Evolutionary conservation across 2,888 invertebrate species (phyloP), one percentile per base, ranked within the genome.

Genomic region (Maniola hyperantus): DNA sequence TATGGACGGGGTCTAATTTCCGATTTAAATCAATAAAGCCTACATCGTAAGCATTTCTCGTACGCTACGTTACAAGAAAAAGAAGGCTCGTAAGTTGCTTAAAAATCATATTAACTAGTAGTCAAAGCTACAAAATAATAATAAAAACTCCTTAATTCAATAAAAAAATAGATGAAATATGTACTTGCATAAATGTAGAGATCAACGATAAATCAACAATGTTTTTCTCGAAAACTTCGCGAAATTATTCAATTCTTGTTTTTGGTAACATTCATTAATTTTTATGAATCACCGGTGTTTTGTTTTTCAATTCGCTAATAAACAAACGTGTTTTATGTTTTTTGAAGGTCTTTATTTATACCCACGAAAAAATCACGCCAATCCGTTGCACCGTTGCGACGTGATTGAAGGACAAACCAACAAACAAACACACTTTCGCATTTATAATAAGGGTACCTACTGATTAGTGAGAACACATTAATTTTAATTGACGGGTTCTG

Each of bases 231-330:
- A 39, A 18, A 39, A 20, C 13, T 5, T 6, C 11, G 18, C 18
- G 11, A 15, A 55, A 11, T 55, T 55, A 6, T 55, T 20, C 20
- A 13, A 13, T 11, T 4, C 20, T 39, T 39, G 20, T 42, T 57
- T 20, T 20, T 42, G 39, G 54, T 15, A 15, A 54, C 54, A 54
- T 53, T 53, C 53, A 34, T 54, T 54, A 34, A 54, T 54, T 54
- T 15, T n/a, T 54, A 54, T 54, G 54, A 54, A 5, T 54, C 54
- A 53, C 54, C 26, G 34, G 26, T 39, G 13, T 57, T 8, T 57
- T 57, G 18, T 36, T 55, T 55, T 55, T 39, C 10, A 36, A 55
- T 55, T 5, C 15, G 36, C 11, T 33, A 50, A 34, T 34, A 53
- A 7, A 53, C n/a, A 50, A 50, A 51, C 46, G 46, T 26, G 13